Evolutionary conservation across 2,888 invertebrate genomes (phyloP).

Genomic region (Heteromurus nitidus): DNA sequence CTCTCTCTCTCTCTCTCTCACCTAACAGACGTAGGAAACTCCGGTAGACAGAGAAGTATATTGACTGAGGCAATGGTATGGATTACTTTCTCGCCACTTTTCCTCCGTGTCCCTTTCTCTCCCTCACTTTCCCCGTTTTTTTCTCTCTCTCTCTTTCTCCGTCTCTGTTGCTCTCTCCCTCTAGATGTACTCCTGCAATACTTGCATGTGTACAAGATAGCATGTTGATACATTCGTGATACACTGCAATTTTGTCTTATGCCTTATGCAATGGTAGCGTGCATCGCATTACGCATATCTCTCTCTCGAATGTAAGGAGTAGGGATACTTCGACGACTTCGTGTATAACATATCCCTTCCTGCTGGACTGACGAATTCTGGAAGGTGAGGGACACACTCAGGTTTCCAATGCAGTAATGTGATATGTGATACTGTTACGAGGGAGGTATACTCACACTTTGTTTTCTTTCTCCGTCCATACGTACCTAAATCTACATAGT

Average conservation of each 20-base stretch:
- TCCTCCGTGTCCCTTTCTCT: background rate
- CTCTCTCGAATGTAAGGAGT: too few relatives aligned
- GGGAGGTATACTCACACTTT: too few relatives aligned
- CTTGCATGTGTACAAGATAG: too few relatives aligned
- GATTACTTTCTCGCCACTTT: background rate
- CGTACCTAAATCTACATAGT: too few relatives aligned
- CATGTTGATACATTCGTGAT: background rate
- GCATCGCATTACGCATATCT: background rate
- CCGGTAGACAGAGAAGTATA: background rate
- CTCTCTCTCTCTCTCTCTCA: background rate
- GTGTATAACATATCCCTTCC: too few relatives aligned
- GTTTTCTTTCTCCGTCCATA: too few relatives aligned
- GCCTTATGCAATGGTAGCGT: conserved; percentile 4
- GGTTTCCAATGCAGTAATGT: too few relatives aligned
- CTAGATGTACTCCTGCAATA: background rate
- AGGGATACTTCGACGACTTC: too few relatives aligned
- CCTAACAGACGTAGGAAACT: background rate
- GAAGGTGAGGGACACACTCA: too few relatives aligned
- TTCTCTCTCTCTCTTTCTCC: background rate
- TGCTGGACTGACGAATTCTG: too few relatives aligned
- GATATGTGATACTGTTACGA: too few relatives aligned
- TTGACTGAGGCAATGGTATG: background rate
- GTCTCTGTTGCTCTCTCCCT: background rate
- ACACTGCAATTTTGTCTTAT: background rate
- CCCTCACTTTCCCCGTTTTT: background rate